A percentile compares a stretch with the other conserved stretches of the same genome.
These are phyloP conservation scores for Eupithecia dodoneata DNA, from an alignment of 2,888 invertebrate species.

Conservation along the genomic window DNA sequence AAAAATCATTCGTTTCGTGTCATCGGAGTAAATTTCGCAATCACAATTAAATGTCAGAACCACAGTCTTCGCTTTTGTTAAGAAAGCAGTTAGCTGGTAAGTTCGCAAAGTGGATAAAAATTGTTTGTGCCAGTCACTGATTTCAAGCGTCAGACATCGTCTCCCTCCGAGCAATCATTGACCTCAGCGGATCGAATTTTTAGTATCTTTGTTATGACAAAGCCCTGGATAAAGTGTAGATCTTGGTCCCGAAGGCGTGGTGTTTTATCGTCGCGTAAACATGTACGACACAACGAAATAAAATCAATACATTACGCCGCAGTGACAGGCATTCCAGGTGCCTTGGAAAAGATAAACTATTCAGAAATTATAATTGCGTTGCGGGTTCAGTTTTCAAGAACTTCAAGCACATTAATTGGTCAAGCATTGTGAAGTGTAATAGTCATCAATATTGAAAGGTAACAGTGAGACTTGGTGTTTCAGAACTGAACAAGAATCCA, in stretches of 20 bases:
- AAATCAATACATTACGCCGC: constrained; percentile 75
- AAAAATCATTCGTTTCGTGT: constrained; percentile 89
- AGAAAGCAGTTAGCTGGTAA: constrained; percentile 98
- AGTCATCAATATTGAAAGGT: constrained; percentile 10
- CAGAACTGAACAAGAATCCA: constrained; percentile 99
- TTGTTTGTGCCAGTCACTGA: constrained; percentile 58
- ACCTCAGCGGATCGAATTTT: constrained; percentile 82
- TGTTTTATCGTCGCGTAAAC: constrained; percentile 16
- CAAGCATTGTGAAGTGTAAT: constrained; percentile 14
- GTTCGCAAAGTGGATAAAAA: constrained; percentile 59
- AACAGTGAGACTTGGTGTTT: constrained; percentile 62
- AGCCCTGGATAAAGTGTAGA: constrained; percentile 32
- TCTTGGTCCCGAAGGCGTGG: constrained; percentile 23
- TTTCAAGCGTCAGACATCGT: constrained; percentile 66
- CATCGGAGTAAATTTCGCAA: constrained; percentile 90
- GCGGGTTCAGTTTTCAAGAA: constrained; percentile 58
- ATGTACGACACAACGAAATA: constrained; percentile 51
- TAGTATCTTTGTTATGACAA: constrained; percentile 60
- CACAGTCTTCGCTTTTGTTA: constrained; percentile 97
- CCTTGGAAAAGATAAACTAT: constrained; percentile 57
- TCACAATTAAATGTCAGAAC: constrained; percentile 96
- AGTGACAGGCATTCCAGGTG: constrained; percentile 70
- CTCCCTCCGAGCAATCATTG: constrained; percentile 74
- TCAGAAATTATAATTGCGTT: constrained; percentile 41
- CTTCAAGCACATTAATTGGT: constrained; percentile 40